Evolutionary conservation across 2,113 vertebrate species (phyloP), one percentile per base, ranked within the genome.

Genomic region (Acrocephalus arundinaceus): DNA sequence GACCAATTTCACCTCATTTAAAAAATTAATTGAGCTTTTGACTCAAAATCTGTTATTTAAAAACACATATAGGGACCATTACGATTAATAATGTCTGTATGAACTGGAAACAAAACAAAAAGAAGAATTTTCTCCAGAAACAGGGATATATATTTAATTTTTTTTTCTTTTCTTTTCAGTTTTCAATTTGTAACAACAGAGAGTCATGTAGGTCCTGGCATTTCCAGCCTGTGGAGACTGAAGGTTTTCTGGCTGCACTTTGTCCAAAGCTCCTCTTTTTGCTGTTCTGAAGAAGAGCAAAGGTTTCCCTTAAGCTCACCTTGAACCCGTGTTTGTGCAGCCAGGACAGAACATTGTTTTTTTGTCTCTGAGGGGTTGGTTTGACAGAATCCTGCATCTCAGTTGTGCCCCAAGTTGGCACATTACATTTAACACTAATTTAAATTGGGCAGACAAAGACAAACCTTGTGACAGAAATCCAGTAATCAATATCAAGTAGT

Each of bases 1-100:
- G 82, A 62, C 27, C 0, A 0, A 6, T 85, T 62, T 63, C 72
- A 49, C 16, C 2, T 0, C 35, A 35, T 35, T 35, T 77, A 80
- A 91, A 94, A 72, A 41, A 7, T 6, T 41, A 43, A 45, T 72
- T 46, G 7, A 68, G 27, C 16, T 59, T 87, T 78, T 62, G n/a
- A 86, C 20, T 14, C 37, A 81, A 76, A 91, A 67, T 66, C 11
- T 84, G 25, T 14, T 85, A 9, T 78, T 72, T 75, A 82, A 87
- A 86, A 77, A 62, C 13, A 33, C 7, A 24, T 45, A 27, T 6
- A 78, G 6, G 54, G 8, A 33, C 19, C 21, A 43, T 19, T 52
- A 23, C 61, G 35, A 82, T 61, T 72, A 78, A 30, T 75, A 66
- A 78, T 30, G 10, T 48, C 59, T 75, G 2, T 35, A 30, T 54